Base-by-base conservation (phyloP, 2,113 vertebrate genomes). In the Chaetura pelagica region DNA sequence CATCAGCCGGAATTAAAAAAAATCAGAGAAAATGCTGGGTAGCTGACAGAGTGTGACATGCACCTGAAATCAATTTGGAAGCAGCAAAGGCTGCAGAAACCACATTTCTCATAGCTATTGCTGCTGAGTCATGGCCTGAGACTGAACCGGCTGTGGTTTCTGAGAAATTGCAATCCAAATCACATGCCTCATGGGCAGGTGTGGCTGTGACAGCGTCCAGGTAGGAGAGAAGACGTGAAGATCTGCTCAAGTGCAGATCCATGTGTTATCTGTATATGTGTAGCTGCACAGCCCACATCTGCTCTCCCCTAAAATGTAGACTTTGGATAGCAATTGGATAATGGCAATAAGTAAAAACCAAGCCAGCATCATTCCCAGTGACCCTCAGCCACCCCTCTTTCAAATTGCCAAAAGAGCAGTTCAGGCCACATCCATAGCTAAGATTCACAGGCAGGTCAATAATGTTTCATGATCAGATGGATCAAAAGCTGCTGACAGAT, bases 61-160 rank as follows among this genome's bases (percentile, higher is more conserved):
- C 83, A 93, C 88, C 85, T 86, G 88, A 96, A 96, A 95, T 93
- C 35, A 79, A 78, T 92, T 81, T 88, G 87, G 94, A 93, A 93
- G 90, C 88, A 88, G 72, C 4, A 7, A 74, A 80, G 68, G 62
- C 69, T 90, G 90, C 30, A 9, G 38, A 95, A 76, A 63, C 55
- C 91, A 90, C 87, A 84, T 74, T 92, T 79, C 87, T 96, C 83
- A 57, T 30, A 84, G 59, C 79, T 24, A 77, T 63, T 1, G 5
- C 72, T 93, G 94, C 94, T 94, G 92, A 95, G 68, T 96, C 93
- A 95, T 9, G 51, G 87, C 48, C 76, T 52, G 79, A 79, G 48
- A 42, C 68, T 44, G 59, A 89, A 89, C 40, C 7, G 46, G 83
- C 67, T 90, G 79, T 8, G 12, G 46, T 62, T 95, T 80, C 82